These are phyloP conservation scores for Steinernema hermaphroditum DNA, from an alignment of 2,888 invertebrate species.

Conservation along the genomic window DNA sequence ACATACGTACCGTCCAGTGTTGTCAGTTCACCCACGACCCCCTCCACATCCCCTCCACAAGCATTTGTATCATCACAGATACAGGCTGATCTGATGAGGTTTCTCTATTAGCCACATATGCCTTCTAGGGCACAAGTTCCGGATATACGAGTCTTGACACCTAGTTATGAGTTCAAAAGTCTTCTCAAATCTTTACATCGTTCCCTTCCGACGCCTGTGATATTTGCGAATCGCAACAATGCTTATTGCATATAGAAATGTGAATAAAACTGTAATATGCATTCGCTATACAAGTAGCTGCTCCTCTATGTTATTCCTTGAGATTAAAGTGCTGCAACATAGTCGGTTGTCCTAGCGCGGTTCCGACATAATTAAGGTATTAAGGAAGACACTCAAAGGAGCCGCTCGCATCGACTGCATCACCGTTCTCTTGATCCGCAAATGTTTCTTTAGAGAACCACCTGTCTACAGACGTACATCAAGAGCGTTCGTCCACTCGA, in stretches of 20 bases:
- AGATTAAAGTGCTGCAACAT: slow-evolving; percentile 12
- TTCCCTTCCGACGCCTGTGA: slow-evolving; percentile 21
- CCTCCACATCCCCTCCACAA: slow-evolving; percentile 20
- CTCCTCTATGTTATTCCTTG: background rate
- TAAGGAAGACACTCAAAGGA: slow-evolving; percentile 23
- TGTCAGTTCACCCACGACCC: slow-evolving; percentile 12
- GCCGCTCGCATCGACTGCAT: slow-evolving; percentile 19
- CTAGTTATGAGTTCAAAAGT: background rate
- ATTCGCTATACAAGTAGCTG: background rate
- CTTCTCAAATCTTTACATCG: background rate
- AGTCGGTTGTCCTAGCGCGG: background rate
- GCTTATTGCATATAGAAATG: background rate
- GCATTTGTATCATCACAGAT: background rate
- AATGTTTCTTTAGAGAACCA: slow-evolving; percentile 15
- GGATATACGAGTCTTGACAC: background rate
- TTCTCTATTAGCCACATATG: background rate
- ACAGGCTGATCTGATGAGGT: slow-evolving; percentile 5
- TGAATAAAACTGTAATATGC: background rate
- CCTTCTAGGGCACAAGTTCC: background rate
- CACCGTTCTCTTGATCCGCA: slow-evolving; percentile 12
- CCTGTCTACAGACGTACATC: background rate
- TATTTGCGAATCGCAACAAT: slow-evolving; percentile 23
- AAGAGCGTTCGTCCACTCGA: slow-evolving; percentile 8
- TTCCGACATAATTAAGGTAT: slow-evolving; percentile 26
- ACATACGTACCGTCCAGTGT: background rate